phyloP scores from a whole-genome alignment of 2,888 invertebrate species.

The Pinctada fucata region DNA sequence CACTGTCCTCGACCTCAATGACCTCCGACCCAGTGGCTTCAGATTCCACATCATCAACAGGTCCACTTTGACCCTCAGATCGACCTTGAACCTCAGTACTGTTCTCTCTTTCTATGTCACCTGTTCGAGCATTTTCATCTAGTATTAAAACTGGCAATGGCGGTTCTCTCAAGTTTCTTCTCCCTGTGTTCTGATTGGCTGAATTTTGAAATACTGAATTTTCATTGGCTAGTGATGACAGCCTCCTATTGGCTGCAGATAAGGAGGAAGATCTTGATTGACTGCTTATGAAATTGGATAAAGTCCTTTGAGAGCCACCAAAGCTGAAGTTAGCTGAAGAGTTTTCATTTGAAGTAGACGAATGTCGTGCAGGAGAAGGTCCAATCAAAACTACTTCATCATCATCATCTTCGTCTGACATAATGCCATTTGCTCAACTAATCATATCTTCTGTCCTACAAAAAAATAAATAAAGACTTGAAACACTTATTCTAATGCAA shows the following conservation, averaged over 20 bases:
- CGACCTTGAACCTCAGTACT: neutral
- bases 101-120: neutral
- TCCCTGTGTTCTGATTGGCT: neutral
- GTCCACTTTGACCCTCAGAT: neutral
- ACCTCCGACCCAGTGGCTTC: neutral
- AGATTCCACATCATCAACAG: neutral
- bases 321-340: neutral
- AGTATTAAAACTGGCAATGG: neutral
- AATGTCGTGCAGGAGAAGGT: slow-evolving; percentile 4
- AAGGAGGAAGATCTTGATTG: neutral
- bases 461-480: no score
- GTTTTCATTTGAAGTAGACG: neutral
- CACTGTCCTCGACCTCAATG: neutral
- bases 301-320: slow-evolving; percentile 10
- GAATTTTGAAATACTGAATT: neutral
- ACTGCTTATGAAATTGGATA: slow-evolving; percentile 8
- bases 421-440: neutral
- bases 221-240: neutral
- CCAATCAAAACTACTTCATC: neutral
- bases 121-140: neutral
- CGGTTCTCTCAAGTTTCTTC: neutral
- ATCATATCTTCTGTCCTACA: no score
- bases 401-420: slow-evolving; percentile 18
- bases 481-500: no score
- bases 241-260: neutral